These are phyloP conservation scores for Lycaena phlaeas DNA, from an alignment of 2,888 invertebrate genomes.

Conservation along the genomic window DNA sequence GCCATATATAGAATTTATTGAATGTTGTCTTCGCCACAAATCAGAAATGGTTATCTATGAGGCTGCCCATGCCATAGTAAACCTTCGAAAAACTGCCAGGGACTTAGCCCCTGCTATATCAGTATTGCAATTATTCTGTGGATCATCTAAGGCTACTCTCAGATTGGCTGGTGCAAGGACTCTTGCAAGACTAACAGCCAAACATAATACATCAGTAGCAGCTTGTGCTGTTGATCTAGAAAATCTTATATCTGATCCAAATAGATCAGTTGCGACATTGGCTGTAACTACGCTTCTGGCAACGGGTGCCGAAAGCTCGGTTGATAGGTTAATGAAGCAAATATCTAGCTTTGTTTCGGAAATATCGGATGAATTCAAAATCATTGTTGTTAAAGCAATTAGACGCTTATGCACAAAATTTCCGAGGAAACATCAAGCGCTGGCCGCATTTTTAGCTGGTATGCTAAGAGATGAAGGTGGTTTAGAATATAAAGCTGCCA, in stretches of 20 bases:
- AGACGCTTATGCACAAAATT: conserved; percentile 94
- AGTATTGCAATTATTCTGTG: conserved; percentile 96
- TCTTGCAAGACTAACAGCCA: conserved; percentile 95
- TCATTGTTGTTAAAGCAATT: conserved; percentile 96
- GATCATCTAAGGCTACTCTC: conserved; percentile 95
- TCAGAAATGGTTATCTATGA: conserved; percentile 99
- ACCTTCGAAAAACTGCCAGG: conserved; percentile 86
- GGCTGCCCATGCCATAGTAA: conserved; percentile 98
- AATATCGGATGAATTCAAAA: conserved; percentile 99
- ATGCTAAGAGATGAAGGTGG: conserved; percentile 98
- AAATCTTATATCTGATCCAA: conserved; percentile 97
- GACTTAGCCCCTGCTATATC: conserved; percentile 96
- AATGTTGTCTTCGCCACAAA: conserved; percentile 95
- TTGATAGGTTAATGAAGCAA: conserved; percentile 99
- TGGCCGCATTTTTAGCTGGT: conserved; percentile 97
- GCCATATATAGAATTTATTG: conserved; percentile 91
- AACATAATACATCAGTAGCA: conserved; percentile 96
- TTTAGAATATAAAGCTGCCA: conserved; percentile 97
- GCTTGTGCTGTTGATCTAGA: conserved; percentile 98
- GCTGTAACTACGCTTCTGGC: conserved; percentile 98
- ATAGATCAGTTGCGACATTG: conserved; percentile 97
- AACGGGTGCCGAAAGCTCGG: conserved; percentile 98
- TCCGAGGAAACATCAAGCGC: conserved; percentile 94
- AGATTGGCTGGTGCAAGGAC: conserved; percentile 98
- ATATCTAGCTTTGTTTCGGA: conserved; percentile 98